Base-by-base conservation (phyloP, 2,113 vertebrate genomes). In the Chaetodon trifascialis region DNA sequence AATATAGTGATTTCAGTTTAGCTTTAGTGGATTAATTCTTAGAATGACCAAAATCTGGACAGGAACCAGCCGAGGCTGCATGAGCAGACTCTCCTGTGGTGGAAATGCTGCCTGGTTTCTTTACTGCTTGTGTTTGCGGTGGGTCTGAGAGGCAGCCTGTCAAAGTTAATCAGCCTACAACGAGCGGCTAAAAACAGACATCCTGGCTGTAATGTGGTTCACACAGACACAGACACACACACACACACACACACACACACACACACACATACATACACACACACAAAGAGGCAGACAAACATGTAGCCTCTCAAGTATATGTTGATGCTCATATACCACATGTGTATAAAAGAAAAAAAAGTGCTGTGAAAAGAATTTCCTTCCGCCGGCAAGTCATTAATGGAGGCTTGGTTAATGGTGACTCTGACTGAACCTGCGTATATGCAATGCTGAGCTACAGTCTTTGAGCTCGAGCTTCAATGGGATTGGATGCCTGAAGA, bases 141-240 rank as follows among this genome's bases (percentile, higher is more conserved):
- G 73, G 90, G 86, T 91, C 91, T 93, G 88, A 92, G 88, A 92
- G 89, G 90, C 90, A 92, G 91, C 86, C 93, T 94, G 95, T 95
- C 94, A 93, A 49, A 94, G 87, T 85, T 88, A 93, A 95, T 95
- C 92, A 91, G 90, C 86, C 87, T 74, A 47, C 89, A 91, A 86
- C 87, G 69, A 76, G 46, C 10, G 75, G 91, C 93, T 94, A 91
- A 93, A 94, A 95, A 89, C 93, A 93, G 93, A 85, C 82, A 85
- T 93, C 90, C 91, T 91, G 86, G 88, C 86, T 85, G 88, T 86
- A 86, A 77, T 15, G 83, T 46, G 84, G 77, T 81, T 85, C 89
- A 67, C 84, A 11, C 54, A 67, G 47, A 70, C 11, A 69, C 2
- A 42, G 19, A 49, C 1, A 5, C 62, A 58, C 69, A 40, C 51